A percentile compares a stretch with the other conserved stretches of the same genome.
phyloP scores from a whole-genome alignment of 2,797 vertebrate genomes.

The Enteromius unitaeniatus region DNA sequence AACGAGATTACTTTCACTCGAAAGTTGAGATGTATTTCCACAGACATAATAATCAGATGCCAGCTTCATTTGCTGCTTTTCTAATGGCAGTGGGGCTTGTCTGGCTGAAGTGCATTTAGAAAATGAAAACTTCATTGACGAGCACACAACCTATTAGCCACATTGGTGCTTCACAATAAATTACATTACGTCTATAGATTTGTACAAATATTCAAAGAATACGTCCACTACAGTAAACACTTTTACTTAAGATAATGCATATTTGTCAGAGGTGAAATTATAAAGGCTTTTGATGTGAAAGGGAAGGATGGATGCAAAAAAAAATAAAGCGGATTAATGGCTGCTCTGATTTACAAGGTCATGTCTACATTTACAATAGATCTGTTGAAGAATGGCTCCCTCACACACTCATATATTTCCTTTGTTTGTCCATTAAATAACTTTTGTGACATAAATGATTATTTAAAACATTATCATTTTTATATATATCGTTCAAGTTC shows the following conservation, averaged over 20 bases:
- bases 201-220: slow-evolving; percentile 9
- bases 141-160: slow-evolving; percentile 23
- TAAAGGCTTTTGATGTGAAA: slow-evolving; percentile 40
- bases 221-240: slow-evolving; percentile 7
- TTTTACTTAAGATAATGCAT: slow-evolving; percentile 55
- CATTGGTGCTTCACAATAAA: slow-evolving; percentile 14
- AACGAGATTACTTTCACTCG: slow-evolving; percentile 45
- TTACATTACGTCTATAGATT: slow-evolving; percentile 12
- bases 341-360: slow-evolving; percentile 50
- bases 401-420: background rate
- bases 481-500: background rate
- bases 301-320: background rate
- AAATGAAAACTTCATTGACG: slow-evolving; percentile 43
- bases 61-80: slow-evolving; percentile 26
- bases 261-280: slow-evolving; percentile 57
- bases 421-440: slow-evolving; percentile 17
- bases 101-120: slow-evolving; percentile 47
- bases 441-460: background rate
- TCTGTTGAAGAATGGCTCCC: slow-evolving; percentile 17
- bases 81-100: slow-evolving; percentile 9
- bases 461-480: background rate
- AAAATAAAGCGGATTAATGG: slow-evolving; percentile 32
- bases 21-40: slow-evolving; percentile 37
- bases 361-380: slow-evolving; percentile 51
- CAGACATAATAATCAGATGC: slow-evolving; percentile 33